Conservation (phyloP, 2,113 vertebrate species). For the Hyaena hyaena region DNA sequence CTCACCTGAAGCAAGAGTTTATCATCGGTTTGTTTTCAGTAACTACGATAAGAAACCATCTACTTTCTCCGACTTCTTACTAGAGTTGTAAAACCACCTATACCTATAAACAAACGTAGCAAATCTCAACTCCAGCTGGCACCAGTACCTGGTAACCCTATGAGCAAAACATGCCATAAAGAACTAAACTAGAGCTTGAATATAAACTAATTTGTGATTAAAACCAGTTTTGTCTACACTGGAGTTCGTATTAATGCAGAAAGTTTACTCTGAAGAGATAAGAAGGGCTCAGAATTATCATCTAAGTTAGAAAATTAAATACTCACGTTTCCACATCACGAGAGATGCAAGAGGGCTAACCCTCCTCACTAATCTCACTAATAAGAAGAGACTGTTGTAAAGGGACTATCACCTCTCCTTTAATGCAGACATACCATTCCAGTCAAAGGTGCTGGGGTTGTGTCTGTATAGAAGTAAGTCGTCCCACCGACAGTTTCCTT, state of each 20-base stretch:
- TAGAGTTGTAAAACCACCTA: background rate
- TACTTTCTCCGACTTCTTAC: background rate
- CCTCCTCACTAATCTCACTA: background rate
- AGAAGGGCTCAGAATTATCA: background rate
- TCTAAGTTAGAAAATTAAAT: background rate
- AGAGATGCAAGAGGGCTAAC: background rate
- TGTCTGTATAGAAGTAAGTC: slow-evolving; percentile 99
- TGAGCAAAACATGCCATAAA: background rate
- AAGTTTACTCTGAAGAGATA: background rate
- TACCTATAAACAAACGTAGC: background rate
- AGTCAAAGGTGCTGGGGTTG: slow-evolving; percentile 94
- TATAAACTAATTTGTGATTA: slow-evolving; percentile 21
- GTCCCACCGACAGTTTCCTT: slow-evolving; percentile 99
- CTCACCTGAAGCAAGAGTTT: background rate
- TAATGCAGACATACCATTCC: slow-evolving; percentile 92
- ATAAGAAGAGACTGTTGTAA: background rate
- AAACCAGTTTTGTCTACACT: background rate
- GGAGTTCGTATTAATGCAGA: background rate
- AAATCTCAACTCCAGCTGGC: background rate
- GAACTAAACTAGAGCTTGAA: background rate
- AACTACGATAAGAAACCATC: background rate
- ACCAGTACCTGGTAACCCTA: background rate
- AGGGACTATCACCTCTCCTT: background rate
- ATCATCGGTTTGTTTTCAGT: background rate
- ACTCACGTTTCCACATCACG: background rate